A percentile compares a stretch with the other conserved stretches of the same genome.
Conservation (phyloP, 2,113 vertebrate genomes). For the Callorhinus ursinus region DNA sequence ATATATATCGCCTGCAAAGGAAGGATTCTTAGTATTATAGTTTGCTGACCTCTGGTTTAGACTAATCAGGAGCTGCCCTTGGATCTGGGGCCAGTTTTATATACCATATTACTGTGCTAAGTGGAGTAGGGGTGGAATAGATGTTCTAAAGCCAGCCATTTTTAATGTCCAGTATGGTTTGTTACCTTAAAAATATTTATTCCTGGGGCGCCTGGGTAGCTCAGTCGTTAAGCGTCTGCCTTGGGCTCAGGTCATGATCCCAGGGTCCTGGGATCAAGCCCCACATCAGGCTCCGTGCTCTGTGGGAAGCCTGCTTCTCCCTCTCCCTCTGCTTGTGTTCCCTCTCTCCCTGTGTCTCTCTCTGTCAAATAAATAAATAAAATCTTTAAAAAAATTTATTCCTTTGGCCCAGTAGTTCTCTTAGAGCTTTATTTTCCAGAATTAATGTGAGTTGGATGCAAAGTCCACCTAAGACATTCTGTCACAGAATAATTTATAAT, state of each 20-base stretch:
- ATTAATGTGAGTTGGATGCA: not conserved
- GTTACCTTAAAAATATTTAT: conserved; percentile 3
- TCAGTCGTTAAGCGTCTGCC: not conserved
- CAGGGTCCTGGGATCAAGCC: no score
- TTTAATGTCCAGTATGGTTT: not conserved
- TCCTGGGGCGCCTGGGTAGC: not conserved
- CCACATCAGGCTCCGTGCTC: no score
- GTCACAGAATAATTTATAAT: not conserved
- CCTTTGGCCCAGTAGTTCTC: not conserved
- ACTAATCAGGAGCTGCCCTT: not conserved
- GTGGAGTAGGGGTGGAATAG: not conserved
- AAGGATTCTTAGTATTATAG: not conserved
- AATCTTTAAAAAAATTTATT: not conserved
- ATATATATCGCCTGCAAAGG: not conserved
- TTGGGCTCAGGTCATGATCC: no score
- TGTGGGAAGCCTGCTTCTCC: no score
- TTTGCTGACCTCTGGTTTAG: not conserved
- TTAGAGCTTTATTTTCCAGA: not conserved
- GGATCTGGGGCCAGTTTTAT: not conserved
- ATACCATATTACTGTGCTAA: not conserved
- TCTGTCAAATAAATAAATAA: no score
- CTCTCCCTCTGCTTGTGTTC: no score
- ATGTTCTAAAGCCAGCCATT: not conserved
- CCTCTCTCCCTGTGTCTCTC: no score
- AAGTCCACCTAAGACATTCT: not conserved